Conservation (phyloP, 2,113 vertebrate species). For the Platysteira castanea region DNA sequence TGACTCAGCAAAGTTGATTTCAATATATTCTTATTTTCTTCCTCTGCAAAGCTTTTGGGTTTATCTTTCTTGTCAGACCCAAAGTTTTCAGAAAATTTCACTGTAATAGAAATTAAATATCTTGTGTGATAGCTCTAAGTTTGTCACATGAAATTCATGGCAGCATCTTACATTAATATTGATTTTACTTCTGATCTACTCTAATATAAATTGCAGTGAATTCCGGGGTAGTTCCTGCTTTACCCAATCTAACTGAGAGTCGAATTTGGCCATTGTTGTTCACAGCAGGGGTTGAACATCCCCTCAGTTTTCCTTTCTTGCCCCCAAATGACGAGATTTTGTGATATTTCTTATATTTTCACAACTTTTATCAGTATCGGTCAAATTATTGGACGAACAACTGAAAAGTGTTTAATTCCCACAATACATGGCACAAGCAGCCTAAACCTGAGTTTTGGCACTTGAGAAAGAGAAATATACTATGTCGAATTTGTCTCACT, state of each 20-base stretch:
- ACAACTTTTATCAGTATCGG: not conserved
- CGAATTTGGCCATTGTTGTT: not conserved
- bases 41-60: not conserved
- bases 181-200: not conserved
- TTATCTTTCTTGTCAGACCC: not conserved
- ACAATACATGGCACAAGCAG: not conserved
- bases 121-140: not conserved
- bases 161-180: not conserved
- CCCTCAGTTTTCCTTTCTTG: not conserved
- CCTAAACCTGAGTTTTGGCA: not conserved
- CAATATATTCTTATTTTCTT: not conserved
- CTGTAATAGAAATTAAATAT: not conserved
- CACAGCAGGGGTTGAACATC: not conserved
- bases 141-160: rapidly evolving
- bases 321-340: not conserved
- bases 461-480: not conserved
- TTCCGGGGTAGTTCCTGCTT: not conserved
- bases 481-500: not conserved
- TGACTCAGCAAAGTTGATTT: not conserved
- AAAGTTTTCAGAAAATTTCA: not conserved
- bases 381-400: not conserved
- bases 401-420: not conserved
- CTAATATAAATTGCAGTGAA: not conserved
- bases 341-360: not conserved
- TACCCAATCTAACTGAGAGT: not conserved